Conservation (phyloP, 2,797 vertebrate species). For the Pempheris klunzingeri region DNA sequence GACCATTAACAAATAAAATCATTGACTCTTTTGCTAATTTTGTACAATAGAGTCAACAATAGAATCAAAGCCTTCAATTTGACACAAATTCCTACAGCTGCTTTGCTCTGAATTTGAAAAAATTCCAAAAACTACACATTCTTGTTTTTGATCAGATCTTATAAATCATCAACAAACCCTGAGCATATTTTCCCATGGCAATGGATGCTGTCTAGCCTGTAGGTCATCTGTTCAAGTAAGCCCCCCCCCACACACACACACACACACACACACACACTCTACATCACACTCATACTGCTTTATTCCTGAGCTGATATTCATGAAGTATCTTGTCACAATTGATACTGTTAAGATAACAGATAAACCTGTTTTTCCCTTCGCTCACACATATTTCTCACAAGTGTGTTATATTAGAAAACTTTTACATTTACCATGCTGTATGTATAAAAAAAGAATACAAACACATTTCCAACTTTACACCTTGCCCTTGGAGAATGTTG, state of each 20-base stretch:
- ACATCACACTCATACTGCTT: conserved; percentile 5
- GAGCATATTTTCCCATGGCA: conserved; percentile 11
- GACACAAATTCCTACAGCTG: neutral
- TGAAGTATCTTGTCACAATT: conserved; percentile 27
- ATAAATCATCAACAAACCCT: conserved; percentile 3
- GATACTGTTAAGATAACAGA: conserved; percentile 8
- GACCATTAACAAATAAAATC: neutral
- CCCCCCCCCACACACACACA: conserved; percentile 1
- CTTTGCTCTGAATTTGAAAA: conserved; percentile 16
- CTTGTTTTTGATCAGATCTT: conserved; percentile 5
- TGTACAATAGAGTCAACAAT: neutral
- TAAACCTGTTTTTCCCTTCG: too few species aligned
- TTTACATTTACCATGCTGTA: neutral
- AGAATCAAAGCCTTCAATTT: conserved; percentile 42
- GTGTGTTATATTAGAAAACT: neutral
- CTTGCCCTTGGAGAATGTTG: neutral
- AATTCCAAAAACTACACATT: neutral
- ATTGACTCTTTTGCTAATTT: neutral
- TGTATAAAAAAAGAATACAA: neutral
- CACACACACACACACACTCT: neutral
- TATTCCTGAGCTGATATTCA: conserved; percentile 9
- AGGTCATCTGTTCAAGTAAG: conserved; percentile 6
- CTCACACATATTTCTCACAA: neutral
- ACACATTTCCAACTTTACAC: neutral
- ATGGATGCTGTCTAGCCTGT: neutral